Base-by-base conservation (phyloP, 2,113 vertebrate genomes). In the Mus musculus region DNA sequence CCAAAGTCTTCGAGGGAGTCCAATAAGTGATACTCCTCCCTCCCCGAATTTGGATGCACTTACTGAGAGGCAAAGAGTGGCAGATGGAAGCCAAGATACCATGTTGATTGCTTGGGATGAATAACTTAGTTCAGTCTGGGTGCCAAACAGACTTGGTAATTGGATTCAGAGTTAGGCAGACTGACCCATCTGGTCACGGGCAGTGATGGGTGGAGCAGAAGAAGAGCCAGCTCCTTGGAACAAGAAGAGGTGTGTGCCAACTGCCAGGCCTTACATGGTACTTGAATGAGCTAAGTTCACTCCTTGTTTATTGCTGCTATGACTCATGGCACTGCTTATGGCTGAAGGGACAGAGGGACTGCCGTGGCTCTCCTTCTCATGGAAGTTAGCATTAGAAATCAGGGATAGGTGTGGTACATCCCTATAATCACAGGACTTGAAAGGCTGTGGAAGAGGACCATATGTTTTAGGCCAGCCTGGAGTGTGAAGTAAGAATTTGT, bases 61-160 rank as follows among this genome's bases (percentile, higher is more conserved):
- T 87, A 88, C 92, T 84, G 91, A 92, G 81, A 71, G 81, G 93
- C 59, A 56, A 69, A 92, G 39, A 56, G 72, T 93, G 86, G 49
- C 96, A 96, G 90, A 78, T 88, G 92, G 88, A 85, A 96, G 90
- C 65, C 93, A 89, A 90, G 90, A 80, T 59, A 72, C 28, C 69
- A 5, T 49, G 92, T 95, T 88, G 78, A 72, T 96, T 92, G 76
- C 63, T 69, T 61, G 82, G 82, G 78, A 94, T 84, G 87, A 96
- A 87, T 85, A 73, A 87, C 78, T 88, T 80, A 20, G 39, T 84
- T 92, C 72, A 13, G 19, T 39, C n/a, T 63, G 65, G 81, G 36
- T 90, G 54, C 92, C 81, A 61, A 88, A 30, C 59, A 24, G 54
- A 73, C 72, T 89, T 78, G 65, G 72, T 95, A 30, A 91, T 88